Conservation (phyloP, 2,888 invertebrate species). For the Meiosimyza decipiens region DNA sequence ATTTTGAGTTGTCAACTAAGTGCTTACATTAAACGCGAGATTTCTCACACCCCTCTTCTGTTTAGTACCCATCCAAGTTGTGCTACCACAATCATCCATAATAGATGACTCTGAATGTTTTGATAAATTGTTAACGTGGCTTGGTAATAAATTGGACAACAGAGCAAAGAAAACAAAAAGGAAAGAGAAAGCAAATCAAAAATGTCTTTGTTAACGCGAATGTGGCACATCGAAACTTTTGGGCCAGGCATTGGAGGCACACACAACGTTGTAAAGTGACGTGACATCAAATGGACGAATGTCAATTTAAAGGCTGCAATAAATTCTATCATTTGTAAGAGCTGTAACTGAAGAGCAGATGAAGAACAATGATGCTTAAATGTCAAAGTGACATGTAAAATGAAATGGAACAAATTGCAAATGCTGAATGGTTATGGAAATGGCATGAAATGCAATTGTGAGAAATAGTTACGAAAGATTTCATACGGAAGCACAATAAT, state of each 20-base stretch:
- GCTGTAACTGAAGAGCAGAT: too few species aligned
- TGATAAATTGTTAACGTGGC: slow-evolving; percentile 25
- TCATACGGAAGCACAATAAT: too few species aligned
- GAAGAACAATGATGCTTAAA: too few species aligned
- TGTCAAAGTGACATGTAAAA: too few species aligned
- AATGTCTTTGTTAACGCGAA: slow-evolving; percentile 23
- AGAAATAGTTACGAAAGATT: too few species aligned
- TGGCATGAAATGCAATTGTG: too few species aligned
- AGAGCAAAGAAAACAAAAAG: background rate
- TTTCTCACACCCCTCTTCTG: too few species aligned
- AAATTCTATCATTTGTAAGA: slow-evolving; percentile 14
- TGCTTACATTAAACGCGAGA: too few species aligned
- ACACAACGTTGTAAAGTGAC: background rate
- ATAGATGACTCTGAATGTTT: slow-evolving; percentile 21
- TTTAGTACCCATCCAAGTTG: too few species aligned
- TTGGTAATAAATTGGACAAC: slow-evolving; percentile 17
- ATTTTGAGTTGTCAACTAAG: background rate
- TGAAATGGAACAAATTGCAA: too few species aligned
- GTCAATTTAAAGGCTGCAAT: slow-evolving; percentile 29
- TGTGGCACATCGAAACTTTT: background rate
- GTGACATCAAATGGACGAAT: slow-evolving; percentile 11
- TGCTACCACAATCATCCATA: background rate
- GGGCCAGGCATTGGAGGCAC: background rate
- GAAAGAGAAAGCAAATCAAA: slow-evolving; percentile 15
- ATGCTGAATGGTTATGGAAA: too few species aligned